A percentile compares a stretch with the other conserved stretches of the same genome.
These are phyloP conservation scores for Heliconius hortense DNA, from an alignment of 2,888 invertebrate genomes.

Conservation along the genomic window DNA sequence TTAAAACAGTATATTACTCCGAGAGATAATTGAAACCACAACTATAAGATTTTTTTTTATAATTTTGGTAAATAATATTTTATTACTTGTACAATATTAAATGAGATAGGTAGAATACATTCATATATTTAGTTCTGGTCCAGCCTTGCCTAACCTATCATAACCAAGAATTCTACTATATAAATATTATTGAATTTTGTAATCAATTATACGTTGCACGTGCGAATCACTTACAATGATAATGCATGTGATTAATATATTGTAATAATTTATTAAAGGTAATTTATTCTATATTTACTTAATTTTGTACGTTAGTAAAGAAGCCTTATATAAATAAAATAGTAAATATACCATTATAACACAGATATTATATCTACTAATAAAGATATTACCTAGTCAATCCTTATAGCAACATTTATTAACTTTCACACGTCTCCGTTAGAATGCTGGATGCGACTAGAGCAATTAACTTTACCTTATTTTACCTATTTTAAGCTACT, in stretches of 20 bases:
- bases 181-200: constrained; percentile 9
- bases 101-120: background rate
- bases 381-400: no score
- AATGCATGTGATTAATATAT: background rate
- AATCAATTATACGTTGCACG: constrained; percentile 3
- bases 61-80: background rate
- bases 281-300: background rate
- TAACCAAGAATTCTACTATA: background rate
- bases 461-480: background rate
- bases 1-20: background rate
- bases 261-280: background rate
- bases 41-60: background rate
- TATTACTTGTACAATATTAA: background rate
- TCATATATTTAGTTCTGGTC: background rate
- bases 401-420: no score
- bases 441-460: background rate
- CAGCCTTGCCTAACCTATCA: background rate
- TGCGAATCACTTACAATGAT: background rate
- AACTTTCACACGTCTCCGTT: background rate
- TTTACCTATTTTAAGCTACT: no score
- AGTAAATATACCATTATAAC: no score
- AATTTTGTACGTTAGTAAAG: background rate
- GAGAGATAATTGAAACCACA: background rate
- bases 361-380: no score
- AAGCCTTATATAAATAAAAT: no score